Evolutionary conservation across 2,888 invertebrate genomes (phyloP), one percentile per base, ranked within the genome.

Genomic region (Meghimatium bilineatum): DNA sequence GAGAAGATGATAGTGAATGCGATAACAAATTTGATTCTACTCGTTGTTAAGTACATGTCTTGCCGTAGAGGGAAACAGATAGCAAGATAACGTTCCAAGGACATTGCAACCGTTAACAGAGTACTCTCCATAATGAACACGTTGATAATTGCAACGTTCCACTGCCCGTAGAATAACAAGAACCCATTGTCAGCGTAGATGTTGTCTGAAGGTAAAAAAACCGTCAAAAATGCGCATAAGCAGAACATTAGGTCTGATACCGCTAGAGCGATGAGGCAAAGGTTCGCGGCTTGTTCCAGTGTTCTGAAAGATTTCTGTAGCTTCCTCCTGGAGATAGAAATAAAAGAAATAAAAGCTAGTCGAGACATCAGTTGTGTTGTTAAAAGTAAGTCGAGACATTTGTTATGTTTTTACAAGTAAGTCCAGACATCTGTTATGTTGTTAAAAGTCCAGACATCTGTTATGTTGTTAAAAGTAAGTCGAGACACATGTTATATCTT

Each of bases 231-330:
- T 95, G 91, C 92, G 81, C 91, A 89, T 26, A 91, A 80, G 86
- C 92, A 92, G 82, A 91, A 92, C 91, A 96, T 94, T 80, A 96
- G 94, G 63, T 96, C 96, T 23, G 96, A 96, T 5, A 96, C 95
- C n/a, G 96, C 96, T 91, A 97, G 95, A 82, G 96, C 96, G 95
- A 95, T 92, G 38, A 94, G 89, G 96, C 94, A 97, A 92, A 96
- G 95, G 93, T 97, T 97, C 66, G 96, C 96, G 0, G 96, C 96
- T 69, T 96, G 96, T 89, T 96, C 95, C 95, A 97, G 96, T 89
- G 96, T 96, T 86, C 96, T 95, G 87, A 92, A 90, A 8, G 92
- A 90, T 66, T 89, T 89, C 77, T 89, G 89, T n/a, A 93, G 86
- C 85, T 91, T 91, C 44, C 92, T 88, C 44, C 81, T 77, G 77